A percentile compares a stretch with the other conserved stretches of the same genome.
Conservation (phyloP, 2,888 invertebrate genomes). For the Lampropteryx suffumata region DNA sequence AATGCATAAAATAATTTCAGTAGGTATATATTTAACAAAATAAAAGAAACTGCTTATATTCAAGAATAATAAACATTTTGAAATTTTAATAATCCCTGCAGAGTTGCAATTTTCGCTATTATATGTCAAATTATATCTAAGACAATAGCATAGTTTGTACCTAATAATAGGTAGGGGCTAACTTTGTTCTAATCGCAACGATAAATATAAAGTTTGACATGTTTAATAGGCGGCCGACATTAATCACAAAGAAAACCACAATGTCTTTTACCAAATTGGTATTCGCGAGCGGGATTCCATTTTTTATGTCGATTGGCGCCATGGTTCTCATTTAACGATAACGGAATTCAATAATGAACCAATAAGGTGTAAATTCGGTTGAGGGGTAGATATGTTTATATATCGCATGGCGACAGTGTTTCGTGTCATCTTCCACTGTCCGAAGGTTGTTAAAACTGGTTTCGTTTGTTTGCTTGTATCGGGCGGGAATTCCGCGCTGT, state of each 20-base stretch:
- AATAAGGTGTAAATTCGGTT: slow-evolving; percentile 16
- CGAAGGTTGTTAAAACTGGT: slow-evolving; percentile 44
- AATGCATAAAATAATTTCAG: slow-evolving; percentile 5
- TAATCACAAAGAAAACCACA: slow-evolving; percentile 30
- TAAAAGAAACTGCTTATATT: too few relatives aligned
- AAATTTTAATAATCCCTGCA: too few relatives aligned
- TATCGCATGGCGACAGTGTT: slow-evolving; percentile 33
- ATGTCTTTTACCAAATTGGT: slow-evolving; percentile 34
- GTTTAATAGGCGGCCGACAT: slow-evolving; percentile 52
- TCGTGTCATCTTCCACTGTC: slow-evolving; percentile 31
- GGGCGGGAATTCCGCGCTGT: slow-evolving; percentile 65
- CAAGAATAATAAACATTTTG: too few relatives aligned
- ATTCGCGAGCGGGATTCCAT: slow-evolving; percentile 34
- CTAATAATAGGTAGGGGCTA: too few relatives aligned
- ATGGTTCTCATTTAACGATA: slow-evolving; percentile 13
- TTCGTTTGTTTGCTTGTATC: slow-evolving; percentile 37
- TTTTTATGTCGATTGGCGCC: slow-evolving; percentile 39
- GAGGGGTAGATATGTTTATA: slow-evolving; percentile 19
- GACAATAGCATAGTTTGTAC: too few relatives aligned
- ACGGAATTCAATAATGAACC: neutral
- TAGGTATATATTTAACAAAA: too few relatives aligned
- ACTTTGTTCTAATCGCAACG: too few relatives aligned
- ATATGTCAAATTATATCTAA: too few relatives aligned
- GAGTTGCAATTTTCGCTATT: too few relatives aligned
- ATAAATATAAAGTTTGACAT: too few relatives aligned